phyloP scores from a whole-genome alignment of 2,797 vertebrate genomes.

The Chaunax sp. region DNA sequence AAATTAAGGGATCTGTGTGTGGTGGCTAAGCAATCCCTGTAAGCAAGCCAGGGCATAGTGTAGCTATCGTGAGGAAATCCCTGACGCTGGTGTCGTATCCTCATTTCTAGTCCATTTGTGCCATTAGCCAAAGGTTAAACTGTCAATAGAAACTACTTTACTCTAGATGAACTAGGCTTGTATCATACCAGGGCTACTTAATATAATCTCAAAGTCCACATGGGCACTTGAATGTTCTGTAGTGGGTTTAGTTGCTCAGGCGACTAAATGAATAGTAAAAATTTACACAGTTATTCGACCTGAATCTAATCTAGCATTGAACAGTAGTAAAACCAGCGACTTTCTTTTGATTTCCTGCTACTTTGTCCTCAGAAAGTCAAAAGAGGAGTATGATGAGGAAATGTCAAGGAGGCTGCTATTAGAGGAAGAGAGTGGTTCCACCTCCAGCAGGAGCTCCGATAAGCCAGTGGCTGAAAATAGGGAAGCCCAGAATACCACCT shows the following conservation, averaged over 20 bases:
- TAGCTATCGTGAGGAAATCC: slow-evolving; percentile 19
- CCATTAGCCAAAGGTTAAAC: not conserved
- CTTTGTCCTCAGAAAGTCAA: slow-evolving; percentile 87
- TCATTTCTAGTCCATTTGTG: slow-evolving; percentile 11
- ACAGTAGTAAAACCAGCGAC: not conserved
- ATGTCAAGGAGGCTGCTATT: slow-evolving; percentile 74
- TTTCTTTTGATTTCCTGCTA: not conserved
- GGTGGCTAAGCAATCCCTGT: slow-evolving; percentile 24
- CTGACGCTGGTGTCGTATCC: slow-evolving; percentile 13
- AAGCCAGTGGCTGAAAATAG: slow-evolving; percentile 46
- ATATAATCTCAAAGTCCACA: not conserved
- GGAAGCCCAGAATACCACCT: slow-evolving; percentile 37
- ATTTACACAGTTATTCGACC: not conserved
- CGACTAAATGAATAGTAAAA: not conserved
- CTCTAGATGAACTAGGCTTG: slow-evolving; percentile 8
- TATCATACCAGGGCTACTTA: slow-evolving; percentile 10
- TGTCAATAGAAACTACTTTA: slow-evolving; percentile 13
- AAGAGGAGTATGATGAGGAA: slow-evolving; percentile 95
- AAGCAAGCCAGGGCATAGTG: slow-evolving; percentile 3
- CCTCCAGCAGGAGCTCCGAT: slow-evolving; percentile 71
- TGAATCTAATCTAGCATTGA: not conserved
- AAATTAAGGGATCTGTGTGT: slow-evolving; percentile 67
- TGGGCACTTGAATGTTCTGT: not conserved
- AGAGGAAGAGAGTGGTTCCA: slow-evolving; percentile 71
- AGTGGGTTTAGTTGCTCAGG: not conserved